Percentiles rank a stretch among this genome's conserved stretches.
These are phyloP conservation scores for Hemiprocne comata DNA, from an alignment of 2,113 vertebrate genomes.

Conservation along the genomic window DNA sequence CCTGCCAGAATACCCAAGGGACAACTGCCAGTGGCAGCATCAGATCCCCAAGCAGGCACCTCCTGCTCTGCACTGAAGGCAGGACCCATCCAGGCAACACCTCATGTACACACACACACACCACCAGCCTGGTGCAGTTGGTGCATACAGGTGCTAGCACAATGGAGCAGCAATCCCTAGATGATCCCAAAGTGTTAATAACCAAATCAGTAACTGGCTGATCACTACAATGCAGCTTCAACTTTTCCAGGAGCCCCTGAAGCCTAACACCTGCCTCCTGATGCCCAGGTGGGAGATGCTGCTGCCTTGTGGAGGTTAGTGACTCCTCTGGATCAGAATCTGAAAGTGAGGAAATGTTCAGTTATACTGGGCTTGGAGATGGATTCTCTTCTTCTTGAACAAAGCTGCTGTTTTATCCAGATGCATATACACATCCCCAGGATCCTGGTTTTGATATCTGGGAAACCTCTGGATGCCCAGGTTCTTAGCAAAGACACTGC, in stretches of 20 bases:
- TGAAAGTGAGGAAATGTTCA: background rate
- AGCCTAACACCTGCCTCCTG: rapidly evolving
- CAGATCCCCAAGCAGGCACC: background rate
- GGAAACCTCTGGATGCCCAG: background rate
- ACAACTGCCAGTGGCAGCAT: background rate
- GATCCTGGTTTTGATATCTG: background rate
- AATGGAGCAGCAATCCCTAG: background rate
- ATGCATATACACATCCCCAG: background rate
- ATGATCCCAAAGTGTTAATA: background rate
- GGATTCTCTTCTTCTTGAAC: background rate
- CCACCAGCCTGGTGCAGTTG: background rate
- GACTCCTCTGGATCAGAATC: background rate
- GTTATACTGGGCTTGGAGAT: background rate
- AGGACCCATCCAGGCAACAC: background rate
- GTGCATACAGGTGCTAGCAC: background rate
- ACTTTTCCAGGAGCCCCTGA: background rate
- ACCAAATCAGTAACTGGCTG: background rate
- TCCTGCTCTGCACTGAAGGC: background rate
- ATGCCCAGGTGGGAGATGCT: background rate
- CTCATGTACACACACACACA: rapidly evolving
- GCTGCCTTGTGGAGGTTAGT: background rate
- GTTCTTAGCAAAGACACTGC: background rate
- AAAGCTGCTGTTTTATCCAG: background rate
- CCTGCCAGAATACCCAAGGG: background rate
- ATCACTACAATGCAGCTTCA: background rate